Conservation (phyloP, 1,140 invertebrate genomes). For the Trichonephila clavata region DNA sequence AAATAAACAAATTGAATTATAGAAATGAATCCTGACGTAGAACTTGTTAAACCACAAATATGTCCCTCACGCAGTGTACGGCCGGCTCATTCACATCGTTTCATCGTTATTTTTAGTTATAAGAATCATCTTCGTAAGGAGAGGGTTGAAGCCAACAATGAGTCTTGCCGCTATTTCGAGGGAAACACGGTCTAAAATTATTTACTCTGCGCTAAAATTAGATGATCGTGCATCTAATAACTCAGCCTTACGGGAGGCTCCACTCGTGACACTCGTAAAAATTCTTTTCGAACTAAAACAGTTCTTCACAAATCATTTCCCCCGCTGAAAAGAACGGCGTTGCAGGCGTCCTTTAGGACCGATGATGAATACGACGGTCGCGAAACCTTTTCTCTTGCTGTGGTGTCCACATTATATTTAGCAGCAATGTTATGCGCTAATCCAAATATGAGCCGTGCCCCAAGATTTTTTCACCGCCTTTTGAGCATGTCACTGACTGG, state of each 20-base stretch:
- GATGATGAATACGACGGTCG: not conserved
- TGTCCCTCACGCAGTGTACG: conserved; percentile 37
- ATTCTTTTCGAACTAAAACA: conserved; percentile 60
- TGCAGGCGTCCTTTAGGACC: not conserved
- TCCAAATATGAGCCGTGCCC: conserved; percentile 25
- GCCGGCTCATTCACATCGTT: conserved; percentile 60
- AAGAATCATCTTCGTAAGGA: conserved; percentile 55
- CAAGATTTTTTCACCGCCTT: not conserved
- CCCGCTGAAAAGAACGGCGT: not conserved
- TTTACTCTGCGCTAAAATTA: conserved; percentile 52
- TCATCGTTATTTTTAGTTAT: conserved; percentile 54
- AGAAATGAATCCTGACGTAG: conserved; percentile 16
- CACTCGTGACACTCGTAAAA: conserved; percentile 48
- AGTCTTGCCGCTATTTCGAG: conserved; percentile 40
- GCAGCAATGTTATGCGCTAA: conserved; percentile 11
- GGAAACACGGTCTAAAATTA: conserved; percentile 58
- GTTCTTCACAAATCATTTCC: conserved; percentile 49
- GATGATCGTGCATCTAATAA: conserved; percentile 54
- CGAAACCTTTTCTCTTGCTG: not conserved
- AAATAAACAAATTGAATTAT: not conserved
- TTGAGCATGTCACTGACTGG: not conserved
- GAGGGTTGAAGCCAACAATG: conserved; percentile 65
- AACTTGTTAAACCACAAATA: conserved; percentile 45
- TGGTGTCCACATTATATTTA: conserved; percentile 27
- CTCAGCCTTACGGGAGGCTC: conserved; percentile 50